phyloP scores from a whole-genome alignment of 2,797 vertebrate genomes.

The Karalla daura region DNA sequence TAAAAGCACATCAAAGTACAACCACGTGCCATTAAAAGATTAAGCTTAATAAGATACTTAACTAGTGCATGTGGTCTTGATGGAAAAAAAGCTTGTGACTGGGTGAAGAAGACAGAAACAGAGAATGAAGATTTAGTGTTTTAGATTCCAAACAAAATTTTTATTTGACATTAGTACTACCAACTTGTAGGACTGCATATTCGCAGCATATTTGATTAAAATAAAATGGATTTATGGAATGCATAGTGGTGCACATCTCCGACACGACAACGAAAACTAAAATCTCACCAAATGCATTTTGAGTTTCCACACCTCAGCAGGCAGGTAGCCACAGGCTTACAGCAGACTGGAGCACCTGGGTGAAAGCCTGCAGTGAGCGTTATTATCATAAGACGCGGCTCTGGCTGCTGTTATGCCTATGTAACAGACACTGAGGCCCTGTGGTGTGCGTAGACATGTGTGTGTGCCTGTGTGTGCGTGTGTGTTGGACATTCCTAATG shows the following conservation, averaged over 20 bases:
- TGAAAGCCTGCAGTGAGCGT: constrained; percentile 21
- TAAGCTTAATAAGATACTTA: neutral
- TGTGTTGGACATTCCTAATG: constrained; percentile 28
- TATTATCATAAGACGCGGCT: constrained; percentile 21
- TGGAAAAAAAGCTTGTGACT: neutral
- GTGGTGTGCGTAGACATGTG: neutral
- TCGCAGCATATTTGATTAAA: neutral
- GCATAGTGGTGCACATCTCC: no score
- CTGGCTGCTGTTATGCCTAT: constrained; percentile 26
- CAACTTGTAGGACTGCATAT: neutral
- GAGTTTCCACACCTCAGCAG: neutral
- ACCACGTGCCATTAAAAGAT: neutral
- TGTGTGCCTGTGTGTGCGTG: neutral
- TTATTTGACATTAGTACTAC: neutral
- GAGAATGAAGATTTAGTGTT: neutral
- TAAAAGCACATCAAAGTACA: neutral
- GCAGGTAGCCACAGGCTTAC: neutral
- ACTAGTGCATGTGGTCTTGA: neutral
- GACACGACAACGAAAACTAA: no score
- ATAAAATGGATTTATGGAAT: neutral
- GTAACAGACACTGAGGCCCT: constrained; percentile 33
- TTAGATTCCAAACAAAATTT: neutral
- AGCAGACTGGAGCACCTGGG: neutral
- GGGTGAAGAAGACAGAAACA: neutral
- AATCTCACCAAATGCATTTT: neutral